Base-by-base conservation (phyloP, 2,888 invertebrate genomes). In the Lymantria monacha region DNA sequence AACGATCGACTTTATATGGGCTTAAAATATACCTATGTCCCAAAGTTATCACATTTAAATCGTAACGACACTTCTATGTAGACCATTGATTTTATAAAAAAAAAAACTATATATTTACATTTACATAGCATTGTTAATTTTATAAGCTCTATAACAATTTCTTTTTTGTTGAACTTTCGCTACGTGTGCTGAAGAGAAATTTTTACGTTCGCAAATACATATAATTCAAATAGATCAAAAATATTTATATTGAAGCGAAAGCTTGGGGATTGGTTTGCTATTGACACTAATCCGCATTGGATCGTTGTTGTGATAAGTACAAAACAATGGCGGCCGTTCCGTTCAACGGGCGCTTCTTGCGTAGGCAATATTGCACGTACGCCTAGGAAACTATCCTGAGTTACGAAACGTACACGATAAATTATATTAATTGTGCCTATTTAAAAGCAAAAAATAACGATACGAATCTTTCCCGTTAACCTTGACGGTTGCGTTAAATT, bases 211-310 rank as follows among this genome's bases (percentile, higher is more conserved):
- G 33, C 30, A 50, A 47, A 56, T 43, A 9, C 44, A 55, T 59
- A 61, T 61, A 59, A 60, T 52, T 56, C 48, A 37, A 48, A 56
- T 33, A 50, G 36, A 59, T 56, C 55, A 56, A 48, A 56, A 51
- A 51, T 59, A 63, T 37, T 48, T 12, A 30, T 49, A 31, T 58
- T 64, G 75, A 76, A 75, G 51, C 71, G 73, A 80, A 79, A 79
- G 70, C 69, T 58, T 50, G 50, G 50, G 61, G 50, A 59, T 69
- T 52, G 53, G 62, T 63, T 64, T 56, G 54, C 56, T 74, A 79
- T 83, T 79, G 78, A 81, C 83, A 82, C 69, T 81, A 82, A 85
- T 86, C 79, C 79, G 71, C 65, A 66, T 59, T 60, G 79, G 84
- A 87, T 86, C 75, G 70, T 55, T 47, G 60, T 58, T 60, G 63